Conservation (phyloP, 2,888 invertebrate species). For the Platypus cylindrus region DNA sequence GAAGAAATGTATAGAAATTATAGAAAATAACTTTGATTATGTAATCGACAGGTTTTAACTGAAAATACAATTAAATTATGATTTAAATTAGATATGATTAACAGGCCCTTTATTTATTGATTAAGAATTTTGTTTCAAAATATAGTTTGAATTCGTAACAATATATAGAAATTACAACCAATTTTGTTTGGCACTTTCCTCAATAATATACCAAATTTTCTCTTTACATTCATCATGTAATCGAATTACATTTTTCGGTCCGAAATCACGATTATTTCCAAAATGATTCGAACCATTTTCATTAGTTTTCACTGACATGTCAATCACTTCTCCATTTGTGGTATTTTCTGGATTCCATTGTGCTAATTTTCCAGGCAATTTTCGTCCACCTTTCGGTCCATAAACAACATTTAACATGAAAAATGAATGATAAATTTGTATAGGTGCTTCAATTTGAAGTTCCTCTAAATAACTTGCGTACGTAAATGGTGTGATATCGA, state of each 20-base stretch:
- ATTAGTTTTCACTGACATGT: too few relatives aligned
- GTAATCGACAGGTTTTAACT: too few relatives aligned
- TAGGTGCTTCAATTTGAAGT: constrained; percentile 26
- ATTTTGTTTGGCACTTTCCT: constrained; percentile 8
- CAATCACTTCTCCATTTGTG: not conserved
- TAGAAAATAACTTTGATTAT: too few relatives aligned
- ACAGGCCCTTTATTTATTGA: too few relatives aligned
- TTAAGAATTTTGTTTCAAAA: too few relatives aligned
- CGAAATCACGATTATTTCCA: too few relatives aligned
- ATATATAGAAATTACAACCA: constrained; percentile 12
- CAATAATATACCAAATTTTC: constrained; percentile 8
- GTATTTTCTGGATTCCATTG: constrained; percentile 7
- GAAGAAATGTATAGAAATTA: too few relatives aligned
- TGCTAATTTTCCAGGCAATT: constrained; percentile 6
- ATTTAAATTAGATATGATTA: too few relatives aligned
- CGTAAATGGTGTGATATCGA: constrained; percentile 27
- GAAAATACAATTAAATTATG: too few relatives aligned
- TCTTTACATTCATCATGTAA: constrained; percentile 2
- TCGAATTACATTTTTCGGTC: not conserved
- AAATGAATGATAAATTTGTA: constrained; percentile 32
- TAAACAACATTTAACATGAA: constrained; percentile 26
- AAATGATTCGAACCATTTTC: not conserved
- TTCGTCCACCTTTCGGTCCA: constrained; percentile 11
- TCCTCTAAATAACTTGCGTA: constrained; percentile 31
- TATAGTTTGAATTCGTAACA: too few relatives aligned